Conservation (phyloP, 2,113 vertebrate genomes). For the Sprattus sprattus region DNA sequence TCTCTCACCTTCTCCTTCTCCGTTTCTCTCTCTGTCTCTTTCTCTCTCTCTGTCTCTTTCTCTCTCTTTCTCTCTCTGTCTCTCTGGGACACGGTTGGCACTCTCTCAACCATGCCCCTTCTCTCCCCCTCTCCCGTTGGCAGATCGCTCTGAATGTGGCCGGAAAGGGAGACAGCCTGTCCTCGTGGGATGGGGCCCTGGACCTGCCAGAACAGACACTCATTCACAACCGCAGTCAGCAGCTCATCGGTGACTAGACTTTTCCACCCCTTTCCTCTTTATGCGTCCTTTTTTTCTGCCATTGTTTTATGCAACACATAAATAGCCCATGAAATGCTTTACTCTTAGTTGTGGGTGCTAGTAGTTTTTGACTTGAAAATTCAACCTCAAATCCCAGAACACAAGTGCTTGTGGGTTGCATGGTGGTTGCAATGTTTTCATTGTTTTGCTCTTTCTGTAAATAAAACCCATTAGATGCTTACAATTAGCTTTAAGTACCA, state of each 20-base stretch:
- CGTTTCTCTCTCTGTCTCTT: background rate
- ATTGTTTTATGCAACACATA: background rate
- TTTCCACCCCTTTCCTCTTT: background rate
- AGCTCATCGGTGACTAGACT: conserved; percentile 83
- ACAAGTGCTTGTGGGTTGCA: too few species aligned
- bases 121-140: conserved; percentile 18
- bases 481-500: background rate
- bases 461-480: background rate
- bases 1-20: background rate
- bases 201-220: conserved; percentile 89
- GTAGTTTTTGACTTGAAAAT: too few species aligned
- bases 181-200: conserved; percentile 91
- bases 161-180: conserved; percentile 95
- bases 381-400: too few species aligned
- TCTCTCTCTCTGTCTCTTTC: background rate
- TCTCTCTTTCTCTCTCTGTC: background rate
- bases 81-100: background rate
- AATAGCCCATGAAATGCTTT: background rate
- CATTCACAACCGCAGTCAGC: conserved; percentile 86
- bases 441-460: background rate
- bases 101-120: background rate
- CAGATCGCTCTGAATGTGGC: conserved; percentile 95
- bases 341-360: background rate
- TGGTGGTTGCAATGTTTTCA: background rate
- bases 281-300: background rate